A percentile compares a stretch with the other conserved stretches of the same genome.
Evolutionary conservation across 2,113 vertebrate genomes (phyloP).

Genomic region (Suricata suricatta): DNA sequence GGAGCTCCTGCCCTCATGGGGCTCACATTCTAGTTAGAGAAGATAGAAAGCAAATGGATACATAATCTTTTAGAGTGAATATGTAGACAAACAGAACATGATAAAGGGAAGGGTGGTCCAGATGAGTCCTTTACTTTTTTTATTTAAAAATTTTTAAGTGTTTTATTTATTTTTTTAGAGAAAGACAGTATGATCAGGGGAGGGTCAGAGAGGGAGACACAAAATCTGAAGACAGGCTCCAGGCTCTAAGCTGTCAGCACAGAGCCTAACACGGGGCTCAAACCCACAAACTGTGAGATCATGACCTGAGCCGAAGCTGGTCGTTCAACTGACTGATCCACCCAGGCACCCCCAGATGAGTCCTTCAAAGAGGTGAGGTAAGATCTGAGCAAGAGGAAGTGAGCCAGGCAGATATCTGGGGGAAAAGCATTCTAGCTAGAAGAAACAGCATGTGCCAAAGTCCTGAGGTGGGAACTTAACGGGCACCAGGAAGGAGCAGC

Average conservation of each 20-base stretch:
- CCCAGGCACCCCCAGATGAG: not conserved
- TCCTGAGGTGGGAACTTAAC: not conserved
- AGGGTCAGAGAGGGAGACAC: no score
- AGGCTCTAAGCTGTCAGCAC: no score
- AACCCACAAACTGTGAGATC: no score
- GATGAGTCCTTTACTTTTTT: not conserved
- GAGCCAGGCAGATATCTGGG: not conserved
- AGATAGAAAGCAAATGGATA: not conserved
- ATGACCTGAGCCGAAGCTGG: no score
- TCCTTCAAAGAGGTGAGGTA: not conserved
- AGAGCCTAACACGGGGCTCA: no score
- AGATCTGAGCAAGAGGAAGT: not conserved
- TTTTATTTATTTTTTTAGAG: no score
- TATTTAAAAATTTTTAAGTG: no score
- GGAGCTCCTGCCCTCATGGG: not conserved
- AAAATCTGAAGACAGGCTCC: no score
- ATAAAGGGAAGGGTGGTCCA: not conserved
- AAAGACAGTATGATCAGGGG: no score
- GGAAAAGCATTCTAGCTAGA: not conserved
- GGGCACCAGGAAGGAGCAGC: not conserved
- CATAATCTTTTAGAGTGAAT: not conserved
- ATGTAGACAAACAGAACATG: not conserved
- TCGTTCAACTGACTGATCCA: no score
- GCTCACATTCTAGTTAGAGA: not conserved
- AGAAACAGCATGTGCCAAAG: not conserved